phyloP scores from a whole-genome alignment of 2,888 invertebrate genomes.

The Acanthosepion esculentum region DNA sequence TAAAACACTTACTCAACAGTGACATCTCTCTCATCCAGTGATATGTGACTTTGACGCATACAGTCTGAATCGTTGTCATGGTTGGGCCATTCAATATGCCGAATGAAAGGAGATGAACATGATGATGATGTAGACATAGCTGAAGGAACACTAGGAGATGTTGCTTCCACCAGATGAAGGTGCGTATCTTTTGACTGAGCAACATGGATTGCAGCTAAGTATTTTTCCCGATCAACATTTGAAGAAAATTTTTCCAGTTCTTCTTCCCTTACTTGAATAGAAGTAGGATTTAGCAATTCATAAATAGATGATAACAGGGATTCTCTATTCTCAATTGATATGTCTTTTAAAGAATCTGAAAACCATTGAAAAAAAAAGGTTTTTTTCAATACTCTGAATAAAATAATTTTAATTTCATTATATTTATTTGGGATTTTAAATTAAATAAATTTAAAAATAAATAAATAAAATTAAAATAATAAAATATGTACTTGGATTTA shows the following conservation, averaged over 20 bases:
- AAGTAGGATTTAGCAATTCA: conserved; percentile 37
- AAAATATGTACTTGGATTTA: too few relatives aligned
- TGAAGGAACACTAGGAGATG: background rate
- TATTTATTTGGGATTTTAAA: too few relatives aligned
- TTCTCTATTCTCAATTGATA: conserved; percentile 40
- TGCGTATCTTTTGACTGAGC: conserved; percentile 45
- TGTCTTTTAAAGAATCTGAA: conserved; percentile 41
- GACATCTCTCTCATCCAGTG: conserved; percentile 43
- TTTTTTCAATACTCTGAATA: too few relatives aligned
- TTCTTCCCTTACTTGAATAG: conserved; percentile 3
- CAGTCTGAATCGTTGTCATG: conserved; percentile 36
- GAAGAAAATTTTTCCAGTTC: conserved; percentile 43
- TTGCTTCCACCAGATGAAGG: conserved; percentile 47
- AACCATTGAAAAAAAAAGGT: background rate
- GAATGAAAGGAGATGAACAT: conserved; percentile 41
- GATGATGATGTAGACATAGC: conserved; percentile 43
- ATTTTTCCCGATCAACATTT: conserved; percentile 40
- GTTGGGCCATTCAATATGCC: conserved; percentile 42
- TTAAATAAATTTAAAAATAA: too few relatives aligned
- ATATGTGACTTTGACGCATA: conserved; percentile 43
- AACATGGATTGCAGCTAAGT: conserved; percentile 47
- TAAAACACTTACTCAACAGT: conserved; percentile 12
- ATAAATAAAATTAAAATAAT: too few relatives aligned
- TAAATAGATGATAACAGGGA: conserved; percentile 42
- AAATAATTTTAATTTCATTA: too few relatives aligned